phyloP scores from a whole-genome alignment of 2,113 vertebrate species.

The Pituophis catenifer region DNA sequence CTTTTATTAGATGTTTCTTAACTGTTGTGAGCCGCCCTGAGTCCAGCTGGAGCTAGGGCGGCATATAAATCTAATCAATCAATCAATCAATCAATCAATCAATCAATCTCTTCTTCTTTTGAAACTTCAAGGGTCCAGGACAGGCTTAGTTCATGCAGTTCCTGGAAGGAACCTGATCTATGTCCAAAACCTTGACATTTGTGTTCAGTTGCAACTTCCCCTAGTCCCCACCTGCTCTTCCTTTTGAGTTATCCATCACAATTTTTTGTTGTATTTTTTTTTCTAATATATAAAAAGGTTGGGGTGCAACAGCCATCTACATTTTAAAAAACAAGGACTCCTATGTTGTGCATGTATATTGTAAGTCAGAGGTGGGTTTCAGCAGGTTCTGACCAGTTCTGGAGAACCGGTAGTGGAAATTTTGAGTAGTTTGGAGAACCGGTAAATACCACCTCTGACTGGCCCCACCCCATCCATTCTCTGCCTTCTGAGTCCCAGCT shows the following conservation, averaged over 20 bases:
- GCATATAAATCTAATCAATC: too few species aligned
- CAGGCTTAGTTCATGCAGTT: not conserved
- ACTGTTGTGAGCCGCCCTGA: too few species aligned
- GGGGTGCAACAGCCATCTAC: not conserved
- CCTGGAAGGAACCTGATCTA: not conserved
- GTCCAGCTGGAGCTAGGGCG: too few species aligned
- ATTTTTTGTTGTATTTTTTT: not conserved
- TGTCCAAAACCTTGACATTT: not conserved
- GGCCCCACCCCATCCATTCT: too few species aligned
- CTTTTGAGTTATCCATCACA: not conserved
- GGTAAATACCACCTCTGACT: too few species aligned
- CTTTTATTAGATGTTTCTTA: too few species aligned
- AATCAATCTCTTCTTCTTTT: not conserved
- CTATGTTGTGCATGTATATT: not conserved
- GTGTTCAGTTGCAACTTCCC: not conserved
- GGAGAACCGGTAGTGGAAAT: too few species aligned
- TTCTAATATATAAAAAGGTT: not conserved
- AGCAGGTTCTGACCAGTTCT: too few species aligned
- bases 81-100: too few species aligned
- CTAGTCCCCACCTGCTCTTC: not conserved
- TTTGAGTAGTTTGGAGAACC: too few species aligned
- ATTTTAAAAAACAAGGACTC: not conserved
- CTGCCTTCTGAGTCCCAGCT: too few species aligned
- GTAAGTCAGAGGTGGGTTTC: too few species aligned
- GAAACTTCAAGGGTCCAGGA: not conserved